A percentile compares a stretch with the other conserved stretches of the same genome.
These are phyloP conservation scores for Nephila pilipes DNA, from an alignment of 1,140 invertebrate species.

Conservation along the genomic window DNA sequence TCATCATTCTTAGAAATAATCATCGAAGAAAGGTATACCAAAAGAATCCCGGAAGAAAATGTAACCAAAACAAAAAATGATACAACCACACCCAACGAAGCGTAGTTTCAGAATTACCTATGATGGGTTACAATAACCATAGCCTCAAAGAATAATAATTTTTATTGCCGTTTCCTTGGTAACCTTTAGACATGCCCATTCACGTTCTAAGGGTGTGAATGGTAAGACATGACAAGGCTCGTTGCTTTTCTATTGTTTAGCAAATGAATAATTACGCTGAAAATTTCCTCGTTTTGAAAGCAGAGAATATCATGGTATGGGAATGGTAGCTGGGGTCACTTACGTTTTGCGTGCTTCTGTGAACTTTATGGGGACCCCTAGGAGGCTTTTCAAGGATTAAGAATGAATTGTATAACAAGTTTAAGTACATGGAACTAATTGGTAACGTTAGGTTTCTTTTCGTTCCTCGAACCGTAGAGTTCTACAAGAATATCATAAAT, in stretches of 20 bases:
- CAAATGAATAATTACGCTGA: neutral
- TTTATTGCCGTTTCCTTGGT: neutral
- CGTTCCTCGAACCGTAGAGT: too few relatives aligned
- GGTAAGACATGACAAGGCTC: neutral
- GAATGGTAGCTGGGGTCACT: too few relatives aligned
- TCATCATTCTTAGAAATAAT: too few relatives aligned
- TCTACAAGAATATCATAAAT: too few relatives aligned
- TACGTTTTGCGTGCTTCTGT: too few relatives aligned
- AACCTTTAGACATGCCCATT: neutral
- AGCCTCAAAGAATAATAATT: slow-evolving; percentile 22
- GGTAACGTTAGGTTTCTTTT: neutral
- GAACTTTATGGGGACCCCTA: neutral
- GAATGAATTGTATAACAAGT: neutral
- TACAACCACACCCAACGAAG: neutral
- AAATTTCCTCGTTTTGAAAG: too few relatives aligned
- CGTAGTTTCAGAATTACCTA: neutral
- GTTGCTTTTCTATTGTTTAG: neutral
- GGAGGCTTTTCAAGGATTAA: neutral
- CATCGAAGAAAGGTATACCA: neutral
- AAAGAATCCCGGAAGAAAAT: neutral
- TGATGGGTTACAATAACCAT: neutral
- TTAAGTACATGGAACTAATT: neutral
- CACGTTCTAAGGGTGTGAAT: neutral
- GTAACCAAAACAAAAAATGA: neutral
- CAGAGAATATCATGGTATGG: too few relatives aligned